Conservation (phyloP, 2,797 vertebrate genomes). For the Dromococcyx pavoninus region DNA sequence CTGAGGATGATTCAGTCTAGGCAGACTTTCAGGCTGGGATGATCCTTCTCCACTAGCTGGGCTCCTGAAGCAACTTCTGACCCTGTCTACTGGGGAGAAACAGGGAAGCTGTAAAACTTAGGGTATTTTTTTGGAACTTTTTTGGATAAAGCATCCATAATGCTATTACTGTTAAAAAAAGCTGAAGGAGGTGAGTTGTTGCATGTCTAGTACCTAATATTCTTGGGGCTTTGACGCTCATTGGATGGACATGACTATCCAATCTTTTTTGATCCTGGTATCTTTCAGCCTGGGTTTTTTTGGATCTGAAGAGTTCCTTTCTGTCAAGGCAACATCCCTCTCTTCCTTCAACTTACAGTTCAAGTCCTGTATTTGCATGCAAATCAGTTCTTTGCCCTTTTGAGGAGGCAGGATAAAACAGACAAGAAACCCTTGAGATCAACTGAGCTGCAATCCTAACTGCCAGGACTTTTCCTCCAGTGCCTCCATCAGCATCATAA, state of each 20-base stretch:
- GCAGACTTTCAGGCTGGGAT: neutral
- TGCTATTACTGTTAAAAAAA: neutral
- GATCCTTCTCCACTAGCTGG: neutral
- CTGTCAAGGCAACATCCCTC: neutral
- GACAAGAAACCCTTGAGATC: neutral
- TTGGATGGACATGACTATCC: neutral
- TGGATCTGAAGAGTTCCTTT: neutral
- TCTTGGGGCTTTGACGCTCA: neutral
- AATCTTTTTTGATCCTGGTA: neutral
- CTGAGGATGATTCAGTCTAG: neutral
- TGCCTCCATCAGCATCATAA: neutral
- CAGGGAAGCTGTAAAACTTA: neutral
- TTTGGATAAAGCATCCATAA: neutral
- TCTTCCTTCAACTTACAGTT: neutral
- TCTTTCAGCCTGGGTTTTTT: neutral
- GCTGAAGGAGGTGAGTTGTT: neutral
- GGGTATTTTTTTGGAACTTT: neutral
- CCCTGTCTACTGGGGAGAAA: neutral
- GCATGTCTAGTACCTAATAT: neutral
- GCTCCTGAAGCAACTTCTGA: neutral
- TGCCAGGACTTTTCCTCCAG: neutral
- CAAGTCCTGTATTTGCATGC: neutral
- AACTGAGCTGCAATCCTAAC: fast-evolving
- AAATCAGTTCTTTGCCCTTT: neutral
- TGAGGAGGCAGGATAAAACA: neutral